Conservation (phyloP, 2,797 vertebrate species). For the Gymnothorax javanicus region DNA sequence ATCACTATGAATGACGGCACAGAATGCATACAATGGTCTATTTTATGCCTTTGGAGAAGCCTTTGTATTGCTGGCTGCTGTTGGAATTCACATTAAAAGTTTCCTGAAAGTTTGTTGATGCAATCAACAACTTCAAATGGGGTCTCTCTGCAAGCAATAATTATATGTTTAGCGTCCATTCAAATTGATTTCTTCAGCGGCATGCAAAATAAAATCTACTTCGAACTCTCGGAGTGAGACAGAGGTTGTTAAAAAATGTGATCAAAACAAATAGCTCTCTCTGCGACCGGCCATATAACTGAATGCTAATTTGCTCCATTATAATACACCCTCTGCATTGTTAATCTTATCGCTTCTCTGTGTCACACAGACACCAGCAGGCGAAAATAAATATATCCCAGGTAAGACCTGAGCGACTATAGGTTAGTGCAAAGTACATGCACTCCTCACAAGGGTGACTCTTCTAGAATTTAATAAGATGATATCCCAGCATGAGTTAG, state of each 20-base stretch:
- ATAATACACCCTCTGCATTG: not conserved
- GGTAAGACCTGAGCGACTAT: not conserved
- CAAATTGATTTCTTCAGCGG: not conserved
- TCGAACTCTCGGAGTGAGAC: not conserved
- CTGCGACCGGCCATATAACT: not conserved
- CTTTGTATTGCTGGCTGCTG: not conserved
- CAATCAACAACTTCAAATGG: not conserved
- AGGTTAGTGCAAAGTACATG: not conserved
- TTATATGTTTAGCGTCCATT: not conserved
- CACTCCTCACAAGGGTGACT: too few species aligned
- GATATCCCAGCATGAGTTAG: too few species aligned
- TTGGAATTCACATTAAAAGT: not conserved
- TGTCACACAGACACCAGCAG: not conserved
- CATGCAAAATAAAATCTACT: not conserved
- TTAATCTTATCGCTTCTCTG: not conserved
- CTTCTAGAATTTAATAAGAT: too few species aligned
- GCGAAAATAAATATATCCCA: not conserved
- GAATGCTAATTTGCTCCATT: not conserved
- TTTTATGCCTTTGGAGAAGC: not conserved
- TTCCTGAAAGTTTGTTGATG: not conserved
- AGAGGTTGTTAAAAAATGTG: not conserved
- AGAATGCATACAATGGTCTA: not conserved
- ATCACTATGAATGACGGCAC: not conserved
- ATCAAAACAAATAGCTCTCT: not conserved
- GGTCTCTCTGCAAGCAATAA: not conserved